Evolutionary conservation across 2,797 vertebrate species (phyloP).

Genomic region (Toxotes lorentzi): DNA sequence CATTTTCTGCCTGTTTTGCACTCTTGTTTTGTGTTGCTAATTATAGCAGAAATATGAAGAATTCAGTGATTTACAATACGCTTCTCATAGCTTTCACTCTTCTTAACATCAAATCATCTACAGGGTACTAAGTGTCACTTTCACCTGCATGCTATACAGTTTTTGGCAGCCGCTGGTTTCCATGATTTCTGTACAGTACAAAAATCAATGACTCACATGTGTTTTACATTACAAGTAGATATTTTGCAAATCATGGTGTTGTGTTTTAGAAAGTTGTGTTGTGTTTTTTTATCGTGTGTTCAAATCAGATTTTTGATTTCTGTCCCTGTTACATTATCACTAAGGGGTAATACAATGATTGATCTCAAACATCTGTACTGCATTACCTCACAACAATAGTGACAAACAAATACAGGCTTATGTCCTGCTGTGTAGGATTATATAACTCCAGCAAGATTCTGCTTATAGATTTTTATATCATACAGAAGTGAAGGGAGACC

Average conservation of each 20-base stretch:
- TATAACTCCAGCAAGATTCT: neutral
- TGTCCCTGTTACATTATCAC: neutral
- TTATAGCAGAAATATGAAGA: constrained; percentile 9
- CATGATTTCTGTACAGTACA: neutral
- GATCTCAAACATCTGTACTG: neutral
- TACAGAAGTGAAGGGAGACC: neutral
- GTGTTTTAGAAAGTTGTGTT: neutral
- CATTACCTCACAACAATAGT: neutral
- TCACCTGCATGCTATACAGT: neutral
- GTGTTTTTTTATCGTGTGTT: neutral
- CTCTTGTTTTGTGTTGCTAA: neutral
- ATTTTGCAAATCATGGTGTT: neutral
- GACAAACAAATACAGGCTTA: neutral
- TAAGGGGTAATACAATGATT: neutral
- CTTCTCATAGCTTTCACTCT: neutral
- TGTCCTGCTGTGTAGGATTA: neutral
- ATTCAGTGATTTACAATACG: neutral
- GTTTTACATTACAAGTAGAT: neutral
- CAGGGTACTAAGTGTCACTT: neutral
- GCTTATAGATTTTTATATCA: neutral
- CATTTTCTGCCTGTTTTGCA: neutral
- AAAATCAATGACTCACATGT: neutral
- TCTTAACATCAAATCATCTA: neutral
- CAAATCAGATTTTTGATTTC: neutral
- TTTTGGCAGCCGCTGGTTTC: neutral